Conservation (phyloP, 1,140 invertebrate species). For the Drusus annulatus region DNA sequence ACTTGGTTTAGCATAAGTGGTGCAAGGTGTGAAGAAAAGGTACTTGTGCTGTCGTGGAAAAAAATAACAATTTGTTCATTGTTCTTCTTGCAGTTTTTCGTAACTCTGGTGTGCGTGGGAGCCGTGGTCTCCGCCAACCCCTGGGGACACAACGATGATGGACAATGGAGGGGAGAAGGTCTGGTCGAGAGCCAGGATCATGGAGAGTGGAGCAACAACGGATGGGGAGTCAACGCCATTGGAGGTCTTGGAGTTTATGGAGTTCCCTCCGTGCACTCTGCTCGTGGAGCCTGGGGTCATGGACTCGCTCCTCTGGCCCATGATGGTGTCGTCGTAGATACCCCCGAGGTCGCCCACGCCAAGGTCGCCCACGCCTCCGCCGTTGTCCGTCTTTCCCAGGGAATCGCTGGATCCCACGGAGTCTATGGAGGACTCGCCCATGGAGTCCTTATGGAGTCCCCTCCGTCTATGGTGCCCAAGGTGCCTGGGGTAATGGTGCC, state of each 20-base stretch:
- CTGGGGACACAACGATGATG: background rate
- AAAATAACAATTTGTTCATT: too few relatives aligned
- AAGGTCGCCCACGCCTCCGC: slow-evolving; percentile 36
- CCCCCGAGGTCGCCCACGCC: slow-evolving; percentile 16
- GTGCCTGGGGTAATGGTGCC: slow-evolving; percentile 62
- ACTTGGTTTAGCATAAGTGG: too few relatives aligned
- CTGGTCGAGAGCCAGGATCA: slow-evolving; percentile 48
- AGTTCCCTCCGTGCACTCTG: slow-evolving; percentile 25
- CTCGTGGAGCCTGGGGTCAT: background rate
- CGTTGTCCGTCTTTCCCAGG: slow-evolving; percentile 53
- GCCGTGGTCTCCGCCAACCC: slow-evolving; percentile 35
- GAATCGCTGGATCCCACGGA: slow-evolving; percentile 53
- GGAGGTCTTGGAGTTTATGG: slow-evolving; percentile 18
- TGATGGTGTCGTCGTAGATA: slow-evolving; percentile 37
- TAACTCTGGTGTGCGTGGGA: slow-evolving; percentile 44
- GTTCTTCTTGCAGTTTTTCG: slow-evolving; percentile 42
- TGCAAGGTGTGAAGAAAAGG: too few relatives aligned
- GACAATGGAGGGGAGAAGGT: slow-evolving; percentile 12
- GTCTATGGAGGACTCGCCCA: background rate
- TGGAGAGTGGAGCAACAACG: slow-evolving; percentile 33
- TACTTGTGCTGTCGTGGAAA: too few relatives aligned
- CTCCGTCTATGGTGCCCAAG: slow-evolving; percentile 42
- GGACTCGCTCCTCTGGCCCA: slow-evolving; percentile 50
- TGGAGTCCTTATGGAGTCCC: slow-evolving; percentile 20
- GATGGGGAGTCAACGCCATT: slow-evolving; percentile 13